These are phyloP conservation scores for Rhynchonycteris naso DNA, from an alignment of 2,797 vertebrate genomes.

Conservation along the genomic window DNA sequence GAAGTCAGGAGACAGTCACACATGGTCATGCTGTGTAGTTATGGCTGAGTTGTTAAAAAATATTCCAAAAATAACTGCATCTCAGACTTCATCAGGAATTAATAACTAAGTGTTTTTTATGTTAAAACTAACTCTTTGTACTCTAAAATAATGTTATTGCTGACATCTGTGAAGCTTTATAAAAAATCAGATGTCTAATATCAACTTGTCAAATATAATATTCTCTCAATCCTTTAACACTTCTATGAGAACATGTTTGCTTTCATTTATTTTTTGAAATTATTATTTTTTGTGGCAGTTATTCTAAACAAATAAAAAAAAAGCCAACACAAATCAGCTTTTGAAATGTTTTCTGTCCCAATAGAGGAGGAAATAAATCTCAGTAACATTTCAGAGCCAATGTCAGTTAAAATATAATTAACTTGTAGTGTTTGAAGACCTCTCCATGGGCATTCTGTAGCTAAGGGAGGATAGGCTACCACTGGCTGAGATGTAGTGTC, in stretches of 20 bases:
- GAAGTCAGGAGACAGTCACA: slow-evolving; percentile 32
- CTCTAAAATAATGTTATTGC: slow-evolving; percentile 43
- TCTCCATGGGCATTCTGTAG: background rate
- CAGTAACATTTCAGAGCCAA: slow-evolving; percentile 59
- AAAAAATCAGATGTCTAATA: slow-evolving; percentile 42
- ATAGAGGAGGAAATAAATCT: background rate
- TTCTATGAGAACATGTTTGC: slow-evolving; percentile 38
- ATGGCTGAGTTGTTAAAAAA: slow-evolving; percentile 41
- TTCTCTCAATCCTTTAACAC: slow-evolving; percentile 43
- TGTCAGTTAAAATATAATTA: slow-evolving; percentile 68
- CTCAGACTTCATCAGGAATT: slow-evolving; percentile 54
- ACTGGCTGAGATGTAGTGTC: background rate
- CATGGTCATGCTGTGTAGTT: slow-evolving; percentile 28
- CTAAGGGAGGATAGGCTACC: background rate
- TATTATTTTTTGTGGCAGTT: slow-evolving; percentile 48
- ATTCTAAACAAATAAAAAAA: slow-evolving; percentile 46
- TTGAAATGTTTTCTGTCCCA: slow-evolving; percentile 28
- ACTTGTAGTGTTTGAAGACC: background rate
- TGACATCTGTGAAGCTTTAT: slow-evolving; percentile 41
- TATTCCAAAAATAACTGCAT: slow-evolving; percentile 60
- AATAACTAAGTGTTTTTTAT: slow-evolving; percentile 37
- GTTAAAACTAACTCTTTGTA: slow-evolving; percentile 25
- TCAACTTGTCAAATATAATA: slow-evolving; percentile 45
- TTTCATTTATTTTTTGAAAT: slow-evolving; percentile 67
- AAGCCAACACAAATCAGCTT: slow-evolving; percentile 22